These are phyloP conservation scores for Lacerta agilis DNA, from an alignment of 2,797 vertebrate species.

Conservation along the genomic window DNA sequence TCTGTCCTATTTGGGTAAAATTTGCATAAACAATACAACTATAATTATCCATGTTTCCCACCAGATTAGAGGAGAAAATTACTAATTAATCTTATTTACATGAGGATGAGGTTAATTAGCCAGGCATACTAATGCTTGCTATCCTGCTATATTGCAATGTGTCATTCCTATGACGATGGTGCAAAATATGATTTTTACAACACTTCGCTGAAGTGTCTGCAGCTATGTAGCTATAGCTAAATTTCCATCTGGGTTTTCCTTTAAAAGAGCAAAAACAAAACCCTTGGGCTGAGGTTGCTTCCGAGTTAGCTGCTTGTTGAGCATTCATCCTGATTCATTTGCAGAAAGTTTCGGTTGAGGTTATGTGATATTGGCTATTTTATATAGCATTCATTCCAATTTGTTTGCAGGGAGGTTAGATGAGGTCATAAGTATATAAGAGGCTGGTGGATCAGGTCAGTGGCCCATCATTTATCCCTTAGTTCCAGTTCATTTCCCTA, in stretches of 20 bases:
- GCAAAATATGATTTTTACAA: slow-evolving; percentile 38
- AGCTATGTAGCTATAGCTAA: slow-evolving; percentile 1
- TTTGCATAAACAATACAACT: slow-evolving; percentile 74
- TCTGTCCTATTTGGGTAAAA: slow-evolving; percentile 70
- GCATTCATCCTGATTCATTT: too few species aligned
- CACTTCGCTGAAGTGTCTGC: slow-evolving; percentile 9
- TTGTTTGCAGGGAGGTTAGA: too few species aligned
- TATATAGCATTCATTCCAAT: neutral
- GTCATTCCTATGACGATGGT: slow-evolving; percentile 43
- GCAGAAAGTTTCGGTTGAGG: too few species aligned
- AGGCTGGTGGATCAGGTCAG: too few species aligned
- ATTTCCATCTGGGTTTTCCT: neutral
- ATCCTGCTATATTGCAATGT: slow-evolving; percentile 37
- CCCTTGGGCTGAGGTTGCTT: neutral
- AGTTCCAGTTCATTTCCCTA: too few species aligned
- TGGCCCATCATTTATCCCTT: too few species aligned
- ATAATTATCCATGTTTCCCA: slow-evolving; percentile 70
- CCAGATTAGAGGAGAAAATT: slow-evolving; percentile 72
- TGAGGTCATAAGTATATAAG: too few species aligned
- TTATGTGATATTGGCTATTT: neutral
- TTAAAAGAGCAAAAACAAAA: neutral
- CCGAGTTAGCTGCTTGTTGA: too few species aligned
- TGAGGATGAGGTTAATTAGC: slow-evolving; percentile 68
- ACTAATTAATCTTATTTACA: slow-evolving; percentile 76
- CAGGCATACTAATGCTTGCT: slow-evolving; percentile 55